phyloP scores from a whole-genome alignment of 2,888 invertebrate species.

The Halictus ligatus region DNA sequence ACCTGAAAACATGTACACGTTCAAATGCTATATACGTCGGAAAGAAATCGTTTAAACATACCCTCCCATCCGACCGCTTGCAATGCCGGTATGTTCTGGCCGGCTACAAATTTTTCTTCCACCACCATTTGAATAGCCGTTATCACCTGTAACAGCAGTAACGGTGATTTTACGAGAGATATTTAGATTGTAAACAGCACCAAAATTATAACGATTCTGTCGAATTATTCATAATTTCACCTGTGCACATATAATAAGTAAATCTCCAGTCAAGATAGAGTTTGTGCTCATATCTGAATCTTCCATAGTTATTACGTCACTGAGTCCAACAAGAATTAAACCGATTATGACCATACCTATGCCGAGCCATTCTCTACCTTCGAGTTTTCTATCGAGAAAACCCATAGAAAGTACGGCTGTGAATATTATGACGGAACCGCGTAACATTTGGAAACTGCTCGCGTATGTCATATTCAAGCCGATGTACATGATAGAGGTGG shows the following conservation, averaged over 20 bases:
- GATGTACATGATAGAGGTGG: constrained; percentile 95
- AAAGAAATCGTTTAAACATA: constrained; percentile 71
- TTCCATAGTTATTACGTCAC: constrained; percentile 87
- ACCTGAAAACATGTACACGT: constrained; percentile 78
- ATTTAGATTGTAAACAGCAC: neutral
- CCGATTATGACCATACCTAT: constrained; percentile 90
- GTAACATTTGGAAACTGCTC: constrained; percentile 98
- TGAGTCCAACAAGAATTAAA: constrained; percentile 89
- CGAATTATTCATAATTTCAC: constrained; percentile 61
- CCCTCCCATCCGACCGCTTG: constrained; percentile 98
- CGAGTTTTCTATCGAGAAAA: constrained; percentile 89
- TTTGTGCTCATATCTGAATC: constrained; percentile 86
- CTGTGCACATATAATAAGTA: constrained; percentile 90
- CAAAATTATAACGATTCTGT: neutral
- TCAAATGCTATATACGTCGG: neutral
- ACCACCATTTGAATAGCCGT: constrained; percentile 96
- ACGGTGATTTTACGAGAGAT: constrained; percentile 3
- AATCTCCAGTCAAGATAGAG: constrained; percentile 92
- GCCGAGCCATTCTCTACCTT: constrained; percentile 90
- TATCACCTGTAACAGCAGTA: constrained; percentile 87
- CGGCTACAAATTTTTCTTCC: constrained; percentile 95
- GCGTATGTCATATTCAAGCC: constrained; percentile 96
- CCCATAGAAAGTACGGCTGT: constrained; percentile 94
- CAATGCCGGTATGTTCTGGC: constrained; percentile 94
- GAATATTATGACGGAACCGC: constrained; percentile 95